Conservation (phyloP, 1,140 invertebrate genomes). For the Sitobion miscanthi region DNA sequence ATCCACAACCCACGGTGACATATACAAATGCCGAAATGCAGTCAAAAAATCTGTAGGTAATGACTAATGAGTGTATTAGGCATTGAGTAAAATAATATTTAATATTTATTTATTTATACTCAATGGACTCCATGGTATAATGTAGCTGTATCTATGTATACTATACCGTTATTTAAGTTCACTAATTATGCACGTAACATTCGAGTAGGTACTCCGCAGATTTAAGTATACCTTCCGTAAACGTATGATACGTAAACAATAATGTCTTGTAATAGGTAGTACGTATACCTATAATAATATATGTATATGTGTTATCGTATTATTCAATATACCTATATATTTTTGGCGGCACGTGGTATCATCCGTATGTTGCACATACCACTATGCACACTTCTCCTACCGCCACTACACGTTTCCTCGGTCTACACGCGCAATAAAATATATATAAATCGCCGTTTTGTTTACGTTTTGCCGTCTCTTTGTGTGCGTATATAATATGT, state of each 20-base stretch:
- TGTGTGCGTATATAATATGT: constrained; percentile 24
- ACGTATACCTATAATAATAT: neutral
- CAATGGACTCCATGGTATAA: too few relatives aligned
- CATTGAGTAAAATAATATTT: neutral
- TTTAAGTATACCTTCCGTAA: neutral
- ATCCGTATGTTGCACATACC: neutral
- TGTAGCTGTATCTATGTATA: too few relatives aligned
- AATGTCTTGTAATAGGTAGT: neutral
- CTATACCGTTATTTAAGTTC: neutral
- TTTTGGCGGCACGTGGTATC: neutral
- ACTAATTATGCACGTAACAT: neutral
- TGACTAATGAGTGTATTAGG: too few relatives aligned
- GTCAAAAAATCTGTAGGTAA: too few relatives aligned
- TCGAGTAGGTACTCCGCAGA: neutral
- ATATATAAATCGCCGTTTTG: constrained; percentile 47
- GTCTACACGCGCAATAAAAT: neutral
- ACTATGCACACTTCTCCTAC: neutral
- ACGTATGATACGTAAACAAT: neutral
- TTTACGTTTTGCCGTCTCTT: constrained; percentile 55
- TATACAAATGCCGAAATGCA: too few relatives aligned
- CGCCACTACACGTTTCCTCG: neutral
- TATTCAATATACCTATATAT: neutral
- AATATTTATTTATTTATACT: neutral
- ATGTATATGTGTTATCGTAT: neutral
- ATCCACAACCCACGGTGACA: too few relatives aligned